phyloP scores from a whole-genome alignment of 2,113 vertebrate genomes.

The Meleagris gallopavo region DNA sequence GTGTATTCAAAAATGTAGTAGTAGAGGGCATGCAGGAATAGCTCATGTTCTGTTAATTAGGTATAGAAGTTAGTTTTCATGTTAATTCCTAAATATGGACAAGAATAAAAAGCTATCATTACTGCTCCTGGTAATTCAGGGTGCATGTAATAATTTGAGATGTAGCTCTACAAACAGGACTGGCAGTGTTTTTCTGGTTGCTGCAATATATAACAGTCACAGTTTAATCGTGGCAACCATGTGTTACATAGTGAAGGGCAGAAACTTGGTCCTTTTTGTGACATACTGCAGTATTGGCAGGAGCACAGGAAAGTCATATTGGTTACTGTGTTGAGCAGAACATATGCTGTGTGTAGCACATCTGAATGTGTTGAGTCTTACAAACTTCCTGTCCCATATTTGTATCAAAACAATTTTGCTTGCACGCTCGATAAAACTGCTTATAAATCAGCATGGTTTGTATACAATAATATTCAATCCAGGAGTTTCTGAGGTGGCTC shows the following conservation, averaged over 20 bases:
- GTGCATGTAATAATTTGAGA: not conserved
- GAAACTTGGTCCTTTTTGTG: not conserved
- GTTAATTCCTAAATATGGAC: not conserved
- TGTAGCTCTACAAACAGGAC: not conserved
- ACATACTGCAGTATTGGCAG: not conserved
- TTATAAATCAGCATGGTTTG: not conserved
- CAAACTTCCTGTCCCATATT: not conserved
- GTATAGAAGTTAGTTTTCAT: not conserved
- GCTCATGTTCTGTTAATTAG: not conserved
- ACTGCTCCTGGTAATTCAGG: not conserved
- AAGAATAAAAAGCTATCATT: not conserved
- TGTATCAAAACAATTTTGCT: not conserved
- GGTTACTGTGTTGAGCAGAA: not conserved
- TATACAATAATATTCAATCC: not conserved
- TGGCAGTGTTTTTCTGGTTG: not conserved
- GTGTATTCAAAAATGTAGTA: not conserved
- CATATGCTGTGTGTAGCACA: fast-evolving
- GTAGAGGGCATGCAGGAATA: not conserved
- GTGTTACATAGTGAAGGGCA: not conserved
- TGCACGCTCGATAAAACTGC: not conserved
- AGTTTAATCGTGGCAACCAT: not conserved
- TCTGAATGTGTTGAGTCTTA: not conserved
- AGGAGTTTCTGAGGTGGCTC: not conserved
- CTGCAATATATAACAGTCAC: not conserved
- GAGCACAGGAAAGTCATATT: not conserved